Percentiles rank a stretch among this genome's conserved stretches.
Conservation (phyloP, 2,797 vertebrate genomes). For the Pelodytes ibericus region DNA sequence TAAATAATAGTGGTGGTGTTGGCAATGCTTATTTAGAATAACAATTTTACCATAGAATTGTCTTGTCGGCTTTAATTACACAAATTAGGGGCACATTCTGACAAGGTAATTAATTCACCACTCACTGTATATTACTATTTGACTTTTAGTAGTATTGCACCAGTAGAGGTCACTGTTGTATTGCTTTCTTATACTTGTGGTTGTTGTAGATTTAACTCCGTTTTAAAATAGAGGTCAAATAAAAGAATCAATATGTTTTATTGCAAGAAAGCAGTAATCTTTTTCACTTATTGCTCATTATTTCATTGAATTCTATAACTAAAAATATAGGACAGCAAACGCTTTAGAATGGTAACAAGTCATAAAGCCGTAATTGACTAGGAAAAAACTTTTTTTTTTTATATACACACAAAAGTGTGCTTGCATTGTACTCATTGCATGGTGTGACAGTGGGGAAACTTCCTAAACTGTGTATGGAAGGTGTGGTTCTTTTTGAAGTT, state of each 20-base stretch:
- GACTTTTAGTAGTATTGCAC: background rate
- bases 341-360: background rate
- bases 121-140: too few species aligned
- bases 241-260: background rate
- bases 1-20: too few species aligned
- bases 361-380: background rate
- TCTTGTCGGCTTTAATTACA: too few species aligned
- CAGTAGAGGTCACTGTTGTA: constrained; percentile 49
- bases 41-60: too few species aligned
- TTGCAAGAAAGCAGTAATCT: background rate
- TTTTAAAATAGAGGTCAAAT: background rate
- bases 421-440: background rate
- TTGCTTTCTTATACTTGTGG: background rate
- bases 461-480: background rate
- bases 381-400: background rate
- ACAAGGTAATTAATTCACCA: too few species aligned
- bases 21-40: too few species aligned
- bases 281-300: background rate
- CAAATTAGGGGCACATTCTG: too few species aligned
- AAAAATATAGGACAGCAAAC: background rate
- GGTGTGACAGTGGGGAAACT: background rate
- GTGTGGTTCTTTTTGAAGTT: background rate
- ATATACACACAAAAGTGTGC: background rate
- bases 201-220: background rate
- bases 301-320: background rate